These are phyloP conservation scores for Saturnia japonica DNA, from an alignment of 2,888 invertebrate species.

Conservation along the genomic window DNA sequence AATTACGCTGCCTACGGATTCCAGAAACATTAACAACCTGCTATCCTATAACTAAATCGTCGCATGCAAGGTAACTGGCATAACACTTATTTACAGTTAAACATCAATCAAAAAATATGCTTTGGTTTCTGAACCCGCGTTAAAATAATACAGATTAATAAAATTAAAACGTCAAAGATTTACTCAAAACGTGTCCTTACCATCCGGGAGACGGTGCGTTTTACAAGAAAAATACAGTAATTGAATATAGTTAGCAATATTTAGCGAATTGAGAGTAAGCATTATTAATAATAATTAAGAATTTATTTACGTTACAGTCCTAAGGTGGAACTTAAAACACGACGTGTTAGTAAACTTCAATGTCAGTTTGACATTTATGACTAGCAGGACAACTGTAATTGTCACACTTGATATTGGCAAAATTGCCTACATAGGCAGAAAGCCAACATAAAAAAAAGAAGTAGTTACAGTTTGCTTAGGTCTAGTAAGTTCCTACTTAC, in stretches of 20 bases:
- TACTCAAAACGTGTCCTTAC: conserved; percentile 73
- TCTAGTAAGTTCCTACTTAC: not conserved
- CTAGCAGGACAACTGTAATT: no score
- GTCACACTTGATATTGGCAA: no score
- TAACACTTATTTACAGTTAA: conserved; percentile 32
- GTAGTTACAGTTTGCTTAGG: not conserved
- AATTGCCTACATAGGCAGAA: no score
- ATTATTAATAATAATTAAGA: not conserved
- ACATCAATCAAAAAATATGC: conserved; percentile 29
- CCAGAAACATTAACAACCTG: conserved; percentile 52
- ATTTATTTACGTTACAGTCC: not conserved
- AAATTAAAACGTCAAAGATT: conserved; percentile 46
- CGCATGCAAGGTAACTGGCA: conserved; percentile 9
- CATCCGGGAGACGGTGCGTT: conserved; percentile 72
- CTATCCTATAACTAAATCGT: conserved; percentile 4
- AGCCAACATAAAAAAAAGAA: not conserved
- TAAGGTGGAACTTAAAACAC: conserved; percentile 13
- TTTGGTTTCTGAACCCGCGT: conserved; percentile 63
- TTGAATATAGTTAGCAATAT: conserved; percentile 55
- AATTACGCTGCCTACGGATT: conserved; percentile 52
- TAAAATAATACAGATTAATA: conserved; percentile 51
- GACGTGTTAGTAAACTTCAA: no score
- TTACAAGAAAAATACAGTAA: conserved; percentile 57
- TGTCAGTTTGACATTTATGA: not conserved
- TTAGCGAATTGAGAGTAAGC: conserved; percentile 14